Percentiles rank a stretch among this genome's conserved stretches.
Conservation (phyloP, 2,888 invertebrate species). For the Ectemnius lituratus region DNA sequence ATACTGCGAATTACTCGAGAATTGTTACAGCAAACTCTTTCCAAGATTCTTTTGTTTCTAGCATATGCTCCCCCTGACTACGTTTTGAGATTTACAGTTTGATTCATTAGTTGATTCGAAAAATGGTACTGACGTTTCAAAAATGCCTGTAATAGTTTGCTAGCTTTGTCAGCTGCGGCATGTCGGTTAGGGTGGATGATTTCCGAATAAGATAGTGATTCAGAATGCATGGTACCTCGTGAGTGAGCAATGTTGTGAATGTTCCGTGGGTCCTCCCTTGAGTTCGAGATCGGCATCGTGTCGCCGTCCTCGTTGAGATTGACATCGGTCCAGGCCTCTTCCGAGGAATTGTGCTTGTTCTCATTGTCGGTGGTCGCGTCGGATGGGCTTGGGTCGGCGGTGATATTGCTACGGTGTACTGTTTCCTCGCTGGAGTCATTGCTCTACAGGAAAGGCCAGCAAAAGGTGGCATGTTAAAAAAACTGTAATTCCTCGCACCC, state of each 20-base stretch:
- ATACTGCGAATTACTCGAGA: no score
- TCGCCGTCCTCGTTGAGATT: slow-evolving; percentile 92
- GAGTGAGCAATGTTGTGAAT: slow-evolving; percentile 81
- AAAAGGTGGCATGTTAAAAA: slow-evolving; percentile 7
- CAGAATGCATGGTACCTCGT: slow-evolving; percentile 72
- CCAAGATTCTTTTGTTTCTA: no score
- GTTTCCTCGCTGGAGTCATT: slow-evolving; percentile 90
- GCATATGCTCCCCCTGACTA: no score
- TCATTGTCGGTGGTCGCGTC: slow-evolving; percentile 76
- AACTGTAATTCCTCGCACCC: no score
- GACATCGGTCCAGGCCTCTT: slow-evolving; percentile 96
- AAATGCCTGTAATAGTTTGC: no score
- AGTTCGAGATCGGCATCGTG: slow-evolving; percentile 74
- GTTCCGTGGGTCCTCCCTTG: slow-evolving; percentile 80
- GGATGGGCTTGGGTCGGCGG: slow-evolving; percentile 75
- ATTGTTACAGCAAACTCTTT: no score
- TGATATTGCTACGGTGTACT: slow-evolving; percentile 73
- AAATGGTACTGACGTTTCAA: no score
- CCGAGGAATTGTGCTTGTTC: slow-evolving; percentile 78
- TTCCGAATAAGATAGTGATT: no score
- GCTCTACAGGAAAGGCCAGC: slow-evolving; percentile 81
- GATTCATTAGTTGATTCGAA: background rate
- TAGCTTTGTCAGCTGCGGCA: no score
- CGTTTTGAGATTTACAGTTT: no score
- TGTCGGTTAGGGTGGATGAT: background rate